phyloP scores from a whole-genome alignment of 2,797 vertebrate species.

The Knipowitschia caucasica region DNA sequence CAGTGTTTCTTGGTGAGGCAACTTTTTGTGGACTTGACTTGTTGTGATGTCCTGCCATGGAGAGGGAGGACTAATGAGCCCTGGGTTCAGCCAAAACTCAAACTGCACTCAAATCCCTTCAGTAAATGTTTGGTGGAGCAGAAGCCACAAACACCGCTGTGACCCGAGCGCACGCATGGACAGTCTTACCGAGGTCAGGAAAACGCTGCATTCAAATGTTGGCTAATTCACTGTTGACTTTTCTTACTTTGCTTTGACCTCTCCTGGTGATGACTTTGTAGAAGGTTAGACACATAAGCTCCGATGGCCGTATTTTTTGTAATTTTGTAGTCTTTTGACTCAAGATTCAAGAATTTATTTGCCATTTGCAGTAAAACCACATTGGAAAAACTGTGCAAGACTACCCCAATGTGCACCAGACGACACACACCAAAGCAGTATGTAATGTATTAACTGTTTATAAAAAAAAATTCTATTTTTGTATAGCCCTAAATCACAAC shows the following conservation, averaged over 20 bases:
- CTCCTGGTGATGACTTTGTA: too few species aligned
- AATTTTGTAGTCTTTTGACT: too few species aligned
- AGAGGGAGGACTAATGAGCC: slow-evolving; percentile 41
- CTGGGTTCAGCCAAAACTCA: slow-evolving; percentile 19
- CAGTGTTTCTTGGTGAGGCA: not conserved
- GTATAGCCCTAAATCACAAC: too few species aligned
- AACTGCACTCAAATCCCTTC: slow-evolving; percentile 43
- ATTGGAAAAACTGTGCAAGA: too few species aligned
- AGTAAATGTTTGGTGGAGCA: slow-evolving; percentile 43
- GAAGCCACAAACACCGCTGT: slow-evolving; percentile 20
- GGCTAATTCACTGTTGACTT: not conserved
- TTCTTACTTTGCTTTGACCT: not conserved
- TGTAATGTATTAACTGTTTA: too few species aligned
- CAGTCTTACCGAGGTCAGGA: not conserved
- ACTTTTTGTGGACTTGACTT: slow-evolving; percentile 35
- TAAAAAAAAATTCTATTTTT: too few species aligned
- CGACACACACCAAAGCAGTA: too few species aligned
- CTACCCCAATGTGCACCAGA: too few species aligned
- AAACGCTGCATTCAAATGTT: not conserved
- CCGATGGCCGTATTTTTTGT: too few species aligned
- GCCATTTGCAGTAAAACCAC: too few species aligned
- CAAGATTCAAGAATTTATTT: too few species aligned
- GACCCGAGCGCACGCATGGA: slow-evolving; percentile 8
- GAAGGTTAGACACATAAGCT: too few species aligned
- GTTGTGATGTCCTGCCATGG: slow-evolving; percentile 28